Evolutionary conservation across 2,113 vertebrate species (phyloP).

Genomic region (Mirza zaza): DNA sequence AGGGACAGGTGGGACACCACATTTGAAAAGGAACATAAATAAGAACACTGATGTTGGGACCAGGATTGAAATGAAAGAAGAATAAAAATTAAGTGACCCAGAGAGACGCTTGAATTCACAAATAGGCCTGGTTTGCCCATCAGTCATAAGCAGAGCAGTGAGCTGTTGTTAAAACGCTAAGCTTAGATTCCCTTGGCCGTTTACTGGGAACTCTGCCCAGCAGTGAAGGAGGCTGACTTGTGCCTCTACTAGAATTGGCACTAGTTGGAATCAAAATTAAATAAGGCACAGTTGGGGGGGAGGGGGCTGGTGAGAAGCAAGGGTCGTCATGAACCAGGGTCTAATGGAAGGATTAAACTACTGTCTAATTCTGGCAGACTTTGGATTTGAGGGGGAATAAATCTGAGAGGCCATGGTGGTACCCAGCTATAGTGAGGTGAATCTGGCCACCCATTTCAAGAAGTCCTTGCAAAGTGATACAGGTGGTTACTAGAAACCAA

Average conservation of each 20-base stretch:
- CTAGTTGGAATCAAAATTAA: not conserved
- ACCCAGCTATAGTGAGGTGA: not conserved
- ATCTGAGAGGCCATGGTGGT: not conserved
- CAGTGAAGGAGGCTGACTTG: not conserved
- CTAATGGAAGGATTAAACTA: not conserved
- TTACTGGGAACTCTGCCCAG: not conserved
- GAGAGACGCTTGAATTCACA: not conserved
- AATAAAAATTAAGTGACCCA: not conserved
- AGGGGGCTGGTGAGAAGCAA: not conserved
- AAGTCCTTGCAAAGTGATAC: not conserved
- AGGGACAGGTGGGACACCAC: not conserved
- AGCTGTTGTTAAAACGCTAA: not conserved
- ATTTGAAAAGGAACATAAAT: not conserved
- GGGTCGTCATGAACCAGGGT: not conserved
- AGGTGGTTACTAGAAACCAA: not conserved
- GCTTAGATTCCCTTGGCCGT: not conserved
- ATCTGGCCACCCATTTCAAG: not conserved
- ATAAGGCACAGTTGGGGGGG: not conserved
- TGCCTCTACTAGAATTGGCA: not conserved
- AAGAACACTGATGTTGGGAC: not conserved
- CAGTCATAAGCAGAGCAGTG: not conserved
- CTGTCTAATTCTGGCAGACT: not conserved
- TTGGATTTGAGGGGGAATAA: not conserved
- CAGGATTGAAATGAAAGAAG: not conserved
- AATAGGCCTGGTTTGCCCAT: not conserved